phyloP scores from a whole-genome alignment of 2,113 vertebrate species.

The Athene cunicularia region DNA sequence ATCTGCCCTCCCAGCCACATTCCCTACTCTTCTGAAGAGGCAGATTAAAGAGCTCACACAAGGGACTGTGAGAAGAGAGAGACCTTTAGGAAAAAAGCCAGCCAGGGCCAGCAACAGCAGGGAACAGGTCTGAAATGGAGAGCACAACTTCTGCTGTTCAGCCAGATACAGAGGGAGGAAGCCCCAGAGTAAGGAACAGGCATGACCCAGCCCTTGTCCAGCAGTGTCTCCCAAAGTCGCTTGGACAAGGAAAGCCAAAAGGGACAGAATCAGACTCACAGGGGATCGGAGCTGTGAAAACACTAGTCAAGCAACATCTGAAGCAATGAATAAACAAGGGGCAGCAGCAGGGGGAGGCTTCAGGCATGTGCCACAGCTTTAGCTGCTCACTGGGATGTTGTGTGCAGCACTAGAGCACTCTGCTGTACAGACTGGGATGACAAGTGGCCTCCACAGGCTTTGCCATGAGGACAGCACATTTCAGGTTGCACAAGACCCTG shows the following conservation, averaged over 20 bases:
- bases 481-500: neutral
- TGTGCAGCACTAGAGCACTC: neutral
- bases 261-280: neutral
- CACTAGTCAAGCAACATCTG: neutral
- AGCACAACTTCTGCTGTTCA: neutral
- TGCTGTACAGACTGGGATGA: fast-evolving
- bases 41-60: neutral
- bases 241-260: neutral
- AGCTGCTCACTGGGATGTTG: neutral
- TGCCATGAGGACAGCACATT: neutral
- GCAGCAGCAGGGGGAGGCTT: neutral
- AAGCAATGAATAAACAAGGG: neutral
- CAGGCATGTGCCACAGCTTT: neutral
- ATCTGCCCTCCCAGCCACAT: neutral
- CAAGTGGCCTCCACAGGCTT: neutral
- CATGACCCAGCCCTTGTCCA: neutral
- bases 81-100: neutral
- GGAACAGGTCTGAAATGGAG: neutral
- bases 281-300: neutral
- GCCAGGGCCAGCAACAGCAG: neutral
- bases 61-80: neutral
- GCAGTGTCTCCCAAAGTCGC: neutral
- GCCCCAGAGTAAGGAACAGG: neutral
- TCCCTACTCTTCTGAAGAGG: neutral
- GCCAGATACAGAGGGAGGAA: neutral